Evolutionary conservation across 1,140 invertebrate species (phyloP), one percentile per base, ranked within the genome.

Genomic region (Lepidurus arcticus): DNA sequence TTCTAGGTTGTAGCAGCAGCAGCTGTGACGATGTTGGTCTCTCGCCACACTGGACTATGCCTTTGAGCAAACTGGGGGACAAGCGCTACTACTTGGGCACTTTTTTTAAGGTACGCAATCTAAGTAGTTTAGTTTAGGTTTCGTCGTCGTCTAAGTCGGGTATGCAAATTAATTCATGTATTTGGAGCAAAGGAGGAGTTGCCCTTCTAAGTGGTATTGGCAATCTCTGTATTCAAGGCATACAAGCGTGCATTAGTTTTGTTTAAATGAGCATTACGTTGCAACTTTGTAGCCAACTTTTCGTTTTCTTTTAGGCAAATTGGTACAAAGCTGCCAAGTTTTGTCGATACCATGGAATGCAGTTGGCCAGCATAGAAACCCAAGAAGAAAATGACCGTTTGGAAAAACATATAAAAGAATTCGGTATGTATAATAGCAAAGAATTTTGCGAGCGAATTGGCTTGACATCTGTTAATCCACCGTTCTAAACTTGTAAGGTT

Each of bases 251-350:
- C 8, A 65, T 21, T 34, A 34, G 34, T 34, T 65, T 21, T 21
- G 42, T 45, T 13, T n/a, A 47, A 34, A 53, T n/a, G 24, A 44
- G 21, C 53, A 8, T 53, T 13, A 77, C 44, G 34, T 65, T 21
- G n/a, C 5, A n/a, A 78, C 34, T 44, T 10, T 9, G n/a, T 76
- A 10, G 5, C 42, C 11, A 26, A 42, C 42, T 74, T 42, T 73
- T 34, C 81, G 44, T 80, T 79, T 88, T 89, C 9, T 34, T 34
- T 34, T 86, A 95, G 93, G 93, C 94, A 7, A 96, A 96, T 87
- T 96, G 94, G 92, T 96, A 93, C 86, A 91, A 93, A 84, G 92
- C 93, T 6, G 90, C 92, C n/a, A 93, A 95, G 83, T 96, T 94
- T 84, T 96, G 94, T 83, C 88, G 93, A 44, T 96, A 94, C 86